Evolutionary conservation across 2,113 vertebrate genomes (phyloP).

Genomic region (Camelus bactrianus): DNA sequence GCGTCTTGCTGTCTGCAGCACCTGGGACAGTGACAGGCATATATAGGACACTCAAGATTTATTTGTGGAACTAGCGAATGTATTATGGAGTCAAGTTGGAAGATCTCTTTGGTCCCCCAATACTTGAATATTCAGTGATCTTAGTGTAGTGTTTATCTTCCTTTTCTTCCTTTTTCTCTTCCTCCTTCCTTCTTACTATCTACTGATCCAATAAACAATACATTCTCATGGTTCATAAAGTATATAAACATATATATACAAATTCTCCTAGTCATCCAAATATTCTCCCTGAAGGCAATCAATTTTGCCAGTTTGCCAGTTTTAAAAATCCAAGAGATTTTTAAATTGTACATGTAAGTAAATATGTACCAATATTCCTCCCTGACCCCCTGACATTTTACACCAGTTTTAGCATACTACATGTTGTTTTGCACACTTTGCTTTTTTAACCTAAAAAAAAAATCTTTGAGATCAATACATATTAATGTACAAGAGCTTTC

Average conservation of each 20-base stretch:
- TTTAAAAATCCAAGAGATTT: neutral
- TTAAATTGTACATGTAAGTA: neutral
- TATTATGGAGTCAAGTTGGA: neutral
- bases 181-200: neutral
- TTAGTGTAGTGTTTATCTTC: neutral
- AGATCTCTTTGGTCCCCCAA: neutral
- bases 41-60: neutral
- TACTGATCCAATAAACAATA: neutral
- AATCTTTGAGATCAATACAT: neutral
- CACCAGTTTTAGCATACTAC: neutral
- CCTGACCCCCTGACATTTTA: neutral
- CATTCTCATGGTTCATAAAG: neutral
- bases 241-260: neutral
- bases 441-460: conserved; percentile 24
- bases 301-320: neutral
- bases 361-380: neutral
- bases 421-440: neutral
- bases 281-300: neutral
- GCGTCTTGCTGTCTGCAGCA: neutral
- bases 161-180: neutral
- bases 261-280: neutral
- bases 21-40: neutral
- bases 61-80: neutral
- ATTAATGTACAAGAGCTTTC: neutral
- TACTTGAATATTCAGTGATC: neutral